Evolutionary conservation across 1,140 invertebrate genomes (phyloP).

Genomic region (Megalopta genalis): DNA sequence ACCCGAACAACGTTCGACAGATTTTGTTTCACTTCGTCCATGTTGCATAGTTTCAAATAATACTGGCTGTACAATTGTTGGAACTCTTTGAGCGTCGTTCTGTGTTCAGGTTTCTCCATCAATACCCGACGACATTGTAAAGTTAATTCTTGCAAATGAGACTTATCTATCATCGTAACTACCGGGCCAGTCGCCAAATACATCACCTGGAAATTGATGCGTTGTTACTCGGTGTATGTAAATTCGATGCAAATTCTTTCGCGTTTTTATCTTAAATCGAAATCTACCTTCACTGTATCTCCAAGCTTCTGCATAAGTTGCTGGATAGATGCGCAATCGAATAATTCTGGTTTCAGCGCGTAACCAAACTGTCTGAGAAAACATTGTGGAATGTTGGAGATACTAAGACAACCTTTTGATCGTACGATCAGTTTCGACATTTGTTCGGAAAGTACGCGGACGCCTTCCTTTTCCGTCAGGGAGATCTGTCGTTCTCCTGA

Average conservation of each 20-base stretch:
- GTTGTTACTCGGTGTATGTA: slow-evolving; percentile 15
- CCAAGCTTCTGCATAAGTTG: slow-evolving; percentile 81
- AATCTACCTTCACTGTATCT: slow-evolving; percentile 78
- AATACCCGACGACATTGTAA: slow-evolving; percentile 81
- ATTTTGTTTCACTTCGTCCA: slow-evolving; percentile 79
- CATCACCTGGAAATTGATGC: slow-evolving; percentile 62
- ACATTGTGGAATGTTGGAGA: slow-evolving; percentile 79
- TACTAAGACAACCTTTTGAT: slow-evolving; percentile 70
- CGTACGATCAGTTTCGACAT: slow-evolving; percentile 80
- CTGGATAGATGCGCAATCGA: slow-evolving; percentile 80
- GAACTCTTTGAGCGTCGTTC: slow-evolving; percentile 79
- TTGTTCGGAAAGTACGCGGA: slow-evolving; percentile 82
- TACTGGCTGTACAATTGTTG: slow-evolving; percentile 77
- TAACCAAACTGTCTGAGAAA: slow-evolving; percentile 83
- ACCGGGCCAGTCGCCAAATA: slow-evolving; percentile 69
- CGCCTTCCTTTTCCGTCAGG: slow-evolving; percentile 80
- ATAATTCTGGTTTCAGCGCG: slow-evolving; percentile 81
- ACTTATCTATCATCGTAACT: slow-evolving; percentile 76
- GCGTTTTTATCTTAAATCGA: not conserved
- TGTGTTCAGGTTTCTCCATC: slow-evolving; percentile 80
- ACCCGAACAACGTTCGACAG: slow-evolving; percentile 80
- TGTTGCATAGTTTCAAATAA: slow-evolving; percentile 78
- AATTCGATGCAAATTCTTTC: too few species aligned
- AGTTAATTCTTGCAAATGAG: slow-evolving; percentile 76
- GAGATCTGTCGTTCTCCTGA: slow-evolving; percentile 82